Evolutionary conservation across 1,140 invertebrate genomes (phyloP), one percentile per base, ranked within the genome.

Genomic region (Homalodisca vitripennis): DNA sequence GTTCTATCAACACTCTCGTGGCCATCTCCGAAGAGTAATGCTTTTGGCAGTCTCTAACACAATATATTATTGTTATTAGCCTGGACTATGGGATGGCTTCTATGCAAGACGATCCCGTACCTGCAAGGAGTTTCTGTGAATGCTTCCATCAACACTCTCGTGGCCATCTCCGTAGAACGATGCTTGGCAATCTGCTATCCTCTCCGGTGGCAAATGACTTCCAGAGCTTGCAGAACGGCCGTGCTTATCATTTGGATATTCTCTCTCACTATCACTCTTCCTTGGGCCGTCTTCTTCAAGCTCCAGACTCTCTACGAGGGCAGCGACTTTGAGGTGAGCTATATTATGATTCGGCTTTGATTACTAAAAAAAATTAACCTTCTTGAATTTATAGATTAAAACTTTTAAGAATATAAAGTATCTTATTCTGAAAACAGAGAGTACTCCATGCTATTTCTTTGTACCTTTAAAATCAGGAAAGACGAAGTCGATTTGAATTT

Each of bases 121-220:
- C 78, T 88, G 0, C 87, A 88, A 77, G 86, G 86, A 10, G 85
- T 88, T 0, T 84, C 85, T 1, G 86, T 88, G 10, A 85, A 84
- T 68, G 85, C 86, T 2, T 87, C 86, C 1, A 84, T 88, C 62
- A 85, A 87, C 76, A 87, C 86, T 0, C 75, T 88, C 53, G 85
- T 86, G 30, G 86, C 85, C 34, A 86, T 88, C 47, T 85, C 86
- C 0, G 76, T 87, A 24, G 87, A 88, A 76, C 80, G 85, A 79
- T 82, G 78, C 75, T 75, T 86, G 31, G 84, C 86, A 27, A 86
- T 87, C 47, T 86, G 84, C 73, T 83, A 80, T 71, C 84, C 85
- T 27, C 75, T 87, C 73, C 79, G 80, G 57, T 80, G 80, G 41
- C 82, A 85, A 71, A 82, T 87, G 72, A 82, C 82, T 1, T 80